Evolutionary conservation across 2,888 invertebrate genomes (phyloP), one percentile per base, ranked within the genome.

Genomic region (Nasonovia ribisnigri): DNA sequence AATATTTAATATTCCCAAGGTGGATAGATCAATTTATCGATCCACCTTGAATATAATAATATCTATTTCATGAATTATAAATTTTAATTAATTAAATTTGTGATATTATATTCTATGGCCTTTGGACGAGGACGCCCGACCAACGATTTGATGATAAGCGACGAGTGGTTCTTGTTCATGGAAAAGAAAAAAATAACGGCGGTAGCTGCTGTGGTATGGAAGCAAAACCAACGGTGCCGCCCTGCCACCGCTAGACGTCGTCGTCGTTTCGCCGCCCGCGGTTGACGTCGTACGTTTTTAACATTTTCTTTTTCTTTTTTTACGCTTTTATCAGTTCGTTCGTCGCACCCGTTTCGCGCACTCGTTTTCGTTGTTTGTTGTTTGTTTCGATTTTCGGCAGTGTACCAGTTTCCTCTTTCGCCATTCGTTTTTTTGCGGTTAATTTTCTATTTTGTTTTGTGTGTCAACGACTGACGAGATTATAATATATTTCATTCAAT

Each of bases 321-420:
- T 84, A 29, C 26, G 42, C 67, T 60, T 92, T 89, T 93, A 90
- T 93, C 86, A 90, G 89, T 90, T 90, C 10, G 93, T 93, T 51
- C 86, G 93, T 90, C 90, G 93, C 90, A 86, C 86, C 93, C 93
- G 93, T 90, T 67, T 90, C 90, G 90, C 67, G n/a, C 48, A 93
- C 90, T 93, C 51, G 90, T 93, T n/a, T 43, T 24, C 77, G 77
- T 77, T 42, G 43, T 36, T 90, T 93, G 67, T 8, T 48, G 6
- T 48, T 54, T 54, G 11, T 54, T 54, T 54, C 4, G 5, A 54
- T 54, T 36, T 16, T 36, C 29, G 51, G n/a, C 89, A 1, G 54
- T 42, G 42, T 84, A 54, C 77, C 8, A 36, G 20, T 93, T 84
- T 89, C 46, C 60, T 43, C 43, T 84, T 60, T 20, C 36, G 43